These are phyloP conservation scores for Cantharis nigra DNA, from an alignment of 2,888 invertebrate genomes.

Conservation along the genomic window DNA sequence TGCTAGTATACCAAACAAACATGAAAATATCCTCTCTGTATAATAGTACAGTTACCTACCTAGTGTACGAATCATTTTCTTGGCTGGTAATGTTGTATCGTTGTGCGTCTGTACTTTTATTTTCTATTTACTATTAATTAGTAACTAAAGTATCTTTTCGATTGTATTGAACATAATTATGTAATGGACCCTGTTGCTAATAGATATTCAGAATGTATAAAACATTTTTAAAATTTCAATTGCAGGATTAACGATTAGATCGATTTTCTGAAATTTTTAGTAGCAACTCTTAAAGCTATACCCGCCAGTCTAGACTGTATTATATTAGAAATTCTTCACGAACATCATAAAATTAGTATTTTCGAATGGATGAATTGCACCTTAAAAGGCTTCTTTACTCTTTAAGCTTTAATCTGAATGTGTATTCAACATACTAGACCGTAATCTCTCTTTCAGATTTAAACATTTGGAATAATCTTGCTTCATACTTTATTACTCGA, in stretches of 20 bases:
- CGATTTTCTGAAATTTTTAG: not conserved
- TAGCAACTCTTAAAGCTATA: not conserved
- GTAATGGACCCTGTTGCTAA: not conserved
- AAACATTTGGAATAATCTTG: not conserved
- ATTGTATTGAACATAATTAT: not conserved
- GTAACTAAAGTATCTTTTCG: not conserved
- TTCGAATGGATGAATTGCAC: constrained; percentile 23
- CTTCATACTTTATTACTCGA: not conserved
- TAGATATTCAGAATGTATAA: not conserved
- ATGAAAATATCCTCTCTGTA: no score
- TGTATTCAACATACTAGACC: not conserved
- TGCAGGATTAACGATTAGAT: not conserved
- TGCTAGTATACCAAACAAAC: no score
- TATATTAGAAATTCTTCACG: constrained; percentile 19
- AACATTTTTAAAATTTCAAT: not conserved
- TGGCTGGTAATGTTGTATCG: no score
- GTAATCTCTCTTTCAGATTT: constrained; percentile 19
- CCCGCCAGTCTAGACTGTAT: not conserved
- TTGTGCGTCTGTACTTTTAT: no score
- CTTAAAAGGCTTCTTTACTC: constrained; percentile 17
- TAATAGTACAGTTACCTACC: no score
- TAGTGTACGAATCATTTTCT: no score
- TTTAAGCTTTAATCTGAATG: constrained; percentile 14
- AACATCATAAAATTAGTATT: constrained; percentile 26
- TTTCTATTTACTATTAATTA: no score